Evolutionary conservation across 2,797 vertebrate genomes (phyloP), one percentile per base, ranked within the genome.

Genomic region (Coranthus polyacanthus): DNA sequence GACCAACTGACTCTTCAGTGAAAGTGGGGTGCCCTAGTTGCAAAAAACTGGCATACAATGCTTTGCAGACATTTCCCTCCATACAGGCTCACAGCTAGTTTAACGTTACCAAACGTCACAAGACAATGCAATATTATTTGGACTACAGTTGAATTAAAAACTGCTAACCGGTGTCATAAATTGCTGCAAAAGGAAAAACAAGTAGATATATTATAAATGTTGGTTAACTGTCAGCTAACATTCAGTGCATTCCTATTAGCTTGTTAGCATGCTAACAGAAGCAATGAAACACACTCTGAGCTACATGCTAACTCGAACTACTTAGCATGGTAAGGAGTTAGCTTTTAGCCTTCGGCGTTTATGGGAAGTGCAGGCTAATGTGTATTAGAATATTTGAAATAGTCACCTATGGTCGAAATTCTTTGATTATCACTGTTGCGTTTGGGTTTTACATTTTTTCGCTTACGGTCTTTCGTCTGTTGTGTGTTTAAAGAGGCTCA

Each of bases 21-120:
- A 83, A 89, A 84, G 82, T 79, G 75, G 49, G 72, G 42, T 74
- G 45, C n/a, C 51, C 22, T 43, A 16, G 61, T 76, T 83, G 59
- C 18, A 78, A 77, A 86, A 82, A 81, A 72, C 55, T 64, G 78
- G 42, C 71, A 54, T 76, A 41, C 66, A 74, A 51, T 72, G 77
- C 80, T 68, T 56, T 85, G 75, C 83, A 84, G 82, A 83, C 78
- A 51, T 89, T 91, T 92, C 89, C 91, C 89, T 91, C 95, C 95
- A 95, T 92, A 90, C 87, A 92, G 89, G 92, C 90, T 93, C 89
- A 88, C 92, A 88, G 93, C 92, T 94, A 92, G 88, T 55, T 41
- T 55, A 17, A 16, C n/a, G 24, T 12, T 24, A 16, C 41, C 89
- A 90, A 90, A 12, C 41, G 22, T 32, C 42, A 3, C 8, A 22